Percentiles rank a stretch among this genome's conserved stretches.
Conservation (phyloP, 2,113 vertebrate genomes). For the Thunnus thynnus region DNA sequence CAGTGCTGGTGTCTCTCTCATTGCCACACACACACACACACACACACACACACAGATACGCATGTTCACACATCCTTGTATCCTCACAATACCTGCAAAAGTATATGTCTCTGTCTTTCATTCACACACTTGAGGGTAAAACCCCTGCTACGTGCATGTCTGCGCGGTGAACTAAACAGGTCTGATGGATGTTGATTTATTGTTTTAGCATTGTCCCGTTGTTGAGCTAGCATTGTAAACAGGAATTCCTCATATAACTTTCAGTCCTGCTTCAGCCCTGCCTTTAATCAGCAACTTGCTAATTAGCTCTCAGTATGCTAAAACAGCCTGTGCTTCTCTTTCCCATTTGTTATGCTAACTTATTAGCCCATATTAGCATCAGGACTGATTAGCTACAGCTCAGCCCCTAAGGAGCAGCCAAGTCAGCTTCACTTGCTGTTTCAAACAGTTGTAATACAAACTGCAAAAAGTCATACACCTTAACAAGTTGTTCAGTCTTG, state of each 20-base stretch:
- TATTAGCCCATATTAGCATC: slow-evolving; percentile 83
- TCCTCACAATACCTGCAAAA: too few relatives aligned
- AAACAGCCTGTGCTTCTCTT: slow-evolving; percentile 63
- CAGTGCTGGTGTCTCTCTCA: too few relatives aligned
- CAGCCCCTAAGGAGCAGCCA: slow-evolving; percentile 57
- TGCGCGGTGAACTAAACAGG: not conserved
- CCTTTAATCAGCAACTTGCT: slow-evolving; percentile 81
- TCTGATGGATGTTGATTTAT: slow-evolving; percentile 7
- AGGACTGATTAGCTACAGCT: slow-evolving; percentile 71
- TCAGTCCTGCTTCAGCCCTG: slow-evolving; percentile 73
- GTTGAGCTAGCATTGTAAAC: slow-evolving; percentile 17
- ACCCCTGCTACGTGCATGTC: not conserved
- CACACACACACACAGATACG: too few relatives aligned
- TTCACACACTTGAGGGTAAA: not conserved
- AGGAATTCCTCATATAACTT: slow-evolving; percentile 46
- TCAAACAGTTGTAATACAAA: slow-evolving; percentile 42
- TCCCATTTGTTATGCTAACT: slow-evolving; percentile 81
- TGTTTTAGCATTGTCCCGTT: not conserved
- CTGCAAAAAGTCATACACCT: not conserved
- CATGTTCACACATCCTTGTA: too few relatives aligned
- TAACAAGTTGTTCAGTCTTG: not conserved
- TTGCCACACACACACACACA: too few relatives aligned
- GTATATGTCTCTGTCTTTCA: too few relatives aligned
- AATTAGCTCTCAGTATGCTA: slow-evolving; percentile 80
- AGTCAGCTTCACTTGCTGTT: slow-evolving; percentile 54